phyloP scores from a whole-genome alignment of 1,140 invertebrate genomes.

The Pissodes strobi region DNA sequence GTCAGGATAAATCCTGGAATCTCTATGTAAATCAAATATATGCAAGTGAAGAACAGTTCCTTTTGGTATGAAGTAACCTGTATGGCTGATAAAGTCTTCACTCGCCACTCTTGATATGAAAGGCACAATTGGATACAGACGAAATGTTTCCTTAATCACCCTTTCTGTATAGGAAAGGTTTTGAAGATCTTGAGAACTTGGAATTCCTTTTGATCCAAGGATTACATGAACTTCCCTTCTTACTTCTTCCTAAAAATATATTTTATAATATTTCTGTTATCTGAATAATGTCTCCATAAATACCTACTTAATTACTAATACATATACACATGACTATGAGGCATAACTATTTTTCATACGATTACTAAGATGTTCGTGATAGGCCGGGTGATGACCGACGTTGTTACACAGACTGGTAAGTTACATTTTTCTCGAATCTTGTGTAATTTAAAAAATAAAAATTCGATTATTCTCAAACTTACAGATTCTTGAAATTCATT shows the following conservation, averaged over 20 bases:
- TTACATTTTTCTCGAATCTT: too few species aligned
- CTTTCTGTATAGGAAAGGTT: constrained; percentile 73
- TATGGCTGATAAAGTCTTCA: constrained; percentile 58
- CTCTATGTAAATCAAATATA: constrained; percentile 43
- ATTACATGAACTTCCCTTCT: constrained; percentile 69
- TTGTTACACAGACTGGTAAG: too few species aligned
- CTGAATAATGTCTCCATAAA: neutral
- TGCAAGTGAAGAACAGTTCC: constrained; percentile 34
- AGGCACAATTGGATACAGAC: constrained; percentile 72
- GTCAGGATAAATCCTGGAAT: constrained; percentile 60
- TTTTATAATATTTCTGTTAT: neutral
- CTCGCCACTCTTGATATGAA: constrained; percentile 62
- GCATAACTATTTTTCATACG: neutral
- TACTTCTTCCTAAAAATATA: constrained; percentile 60
- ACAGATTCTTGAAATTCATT: too few species aligned
- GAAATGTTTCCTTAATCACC: constrained; percentile 68
- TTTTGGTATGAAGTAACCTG: constrained; percentile 40
- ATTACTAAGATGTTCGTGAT: neutral
- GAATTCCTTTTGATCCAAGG: constrained; percentile 58
- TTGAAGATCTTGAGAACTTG: constrained; percentile 66
- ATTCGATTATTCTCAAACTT: too few species aligned
- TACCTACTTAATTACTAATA: neutral
- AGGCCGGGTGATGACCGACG: too few species aligned
- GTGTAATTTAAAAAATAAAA: too few species aligned
- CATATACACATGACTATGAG: neutral